Evolutionary conservation across 2,888 invertebrate species (phyloP).

Genomic region (Aporophyla nigra): DNA sequence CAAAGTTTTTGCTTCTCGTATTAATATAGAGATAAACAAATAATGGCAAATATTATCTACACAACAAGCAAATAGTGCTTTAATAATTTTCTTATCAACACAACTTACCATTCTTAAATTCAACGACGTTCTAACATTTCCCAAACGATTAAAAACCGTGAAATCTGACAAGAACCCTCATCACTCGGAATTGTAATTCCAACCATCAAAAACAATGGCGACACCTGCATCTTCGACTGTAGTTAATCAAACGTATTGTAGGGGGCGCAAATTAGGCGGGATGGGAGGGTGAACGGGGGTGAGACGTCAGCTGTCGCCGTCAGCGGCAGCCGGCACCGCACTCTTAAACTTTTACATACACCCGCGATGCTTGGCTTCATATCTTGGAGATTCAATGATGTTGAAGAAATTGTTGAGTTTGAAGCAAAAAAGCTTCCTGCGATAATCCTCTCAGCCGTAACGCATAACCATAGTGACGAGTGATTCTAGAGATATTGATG

Average conservation of each 20-base stretch:
- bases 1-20: no score
- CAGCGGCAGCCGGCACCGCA: slow-evolving; percentile 52
- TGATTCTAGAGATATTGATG: no score
- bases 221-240: slow-evolving; percentile 55
- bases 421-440: neutral
- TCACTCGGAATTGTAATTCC: slow-evolving; percentile 28
- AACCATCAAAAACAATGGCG: slow-evolving; percentile 31
- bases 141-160: neutral
- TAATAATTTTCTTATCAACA: neutral
- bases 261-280: slow-evolving; percentile 52
- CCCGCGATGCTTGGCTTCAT: slow-evolving; percentile 35
- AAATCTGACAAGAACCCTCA: slow-evolving; percentile 3
- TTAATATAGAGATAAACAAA: neutral
- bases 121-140: neutral
- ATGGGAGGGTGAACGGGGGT: slow-evolving; percentile 6
- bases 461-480: neutral
- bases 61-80: neutral
- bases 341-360: slow-evolving; percentile 67
- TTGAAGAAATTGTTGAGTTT: slow-evolving; percentile 12
- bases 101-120: neutral
- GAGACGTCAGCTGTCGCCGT: slow-evolving; percentile 61
- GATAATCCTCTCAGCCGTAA: neutral
- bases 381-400: slow-evolving; percentile 48
- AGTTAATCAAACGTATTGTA: slow-evolving; percentile 54
- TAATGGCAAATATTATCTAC: neutral